These are phyloP conservation scores for Cosmorhoe ocellata DNA, from an alignment of 2,888 invertebrate genomes.

Conservation along the genomic window DNA sequence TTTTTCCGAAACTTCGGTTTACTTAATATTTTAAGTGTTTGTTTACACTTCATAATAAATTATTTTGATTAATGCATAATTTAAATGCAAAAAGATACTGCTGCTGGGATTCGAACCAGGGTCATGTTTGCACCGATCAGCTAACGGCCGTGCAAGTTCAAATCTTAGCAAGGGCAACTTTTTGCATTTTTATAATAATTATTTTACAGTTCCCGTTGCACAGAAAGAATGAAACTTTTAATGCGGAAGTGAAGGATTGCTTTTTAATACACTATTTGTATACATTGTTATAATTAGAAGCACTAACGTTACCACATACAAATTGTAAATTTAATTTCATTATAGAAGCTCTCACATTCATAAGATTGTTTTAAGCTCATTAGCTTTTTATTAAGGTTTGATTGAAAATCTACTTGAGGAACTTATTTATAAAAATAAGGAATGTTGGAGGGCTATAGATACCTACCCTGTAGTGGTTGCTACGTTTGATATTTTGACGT, in stretches of 20 bases:
- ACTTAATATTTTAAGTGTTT: conserved; percentile 4
- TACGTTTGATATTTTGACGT: no score
- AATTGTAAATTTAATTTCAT: conserved; percentile 1
- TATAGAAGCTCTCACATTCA: conserved; percentile 9
- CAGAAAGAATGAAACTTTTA: conserved; percentile 4
- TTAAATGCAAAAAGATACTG: conserved; percentile 1
- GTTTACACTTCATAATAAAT: not conserved
- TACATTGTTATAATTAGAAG: not conserved
- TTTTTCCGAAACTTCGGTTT: not conserved
- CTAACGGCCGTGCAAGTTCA: not conserved
- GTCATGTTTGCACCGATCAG: not conserved
- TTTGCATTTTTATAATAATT: not conserved
- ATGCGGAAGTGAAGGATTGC: not conserved
- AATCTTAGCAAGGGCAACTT: conserved; percentile 1
- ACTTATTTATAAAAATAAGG: no score
- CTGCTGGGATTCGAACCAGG: not conserved
- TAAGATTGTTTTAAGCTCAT: conserved; percentile 2
- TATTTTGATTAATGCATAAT: not conserved
- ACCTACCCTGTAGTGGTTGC: no score
- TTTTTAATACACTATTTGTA: not conserved
- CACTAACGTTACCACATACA: conserved; percentile 9
- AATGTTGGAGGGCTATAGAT: not conserved
- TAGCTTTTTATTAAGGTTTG: no score
- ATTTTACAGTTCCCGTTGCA: not conserved
- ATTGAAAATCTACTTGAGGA: no score